phyloP scores from a whole-genome alignment of 1,140 invertebrate genomes.

The Danaus melanippus region DNA sequence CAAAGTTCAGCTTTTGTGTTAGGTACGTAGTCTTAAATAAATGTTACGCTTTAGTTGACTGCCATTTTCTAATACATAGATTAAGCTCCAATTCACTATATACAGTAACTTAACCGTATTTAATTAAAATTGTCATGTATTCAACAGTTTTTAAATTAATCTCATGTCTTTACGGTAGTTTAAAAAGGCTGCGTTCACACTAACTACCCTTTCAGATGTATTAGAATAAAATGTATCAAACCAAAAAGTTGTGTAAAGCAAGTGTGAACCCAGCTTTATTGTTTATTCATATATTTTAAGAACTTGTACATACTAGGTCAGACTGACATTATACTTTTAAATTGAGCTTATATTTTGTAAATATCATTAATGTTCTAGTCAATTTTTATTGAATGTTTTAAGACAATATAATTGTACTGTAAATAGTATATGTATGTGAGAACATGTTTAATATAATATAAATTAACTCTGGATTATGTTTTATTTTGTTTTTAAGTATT shows the following conservation, averaged over 20 bases:
- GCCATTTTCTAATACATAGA: constrained; percentile 25
- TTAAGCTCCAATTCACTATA: constrained; percentile 16
- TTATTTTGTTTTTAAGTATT: constrained; percentile 25
- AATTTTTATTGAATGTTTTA: constrained; percentile 68
- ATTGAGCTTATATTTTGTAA: constrained; percentile 61
- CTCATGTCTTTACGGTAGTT: constrained; percentile 43
- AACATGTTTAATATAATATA: constrained; percentile 58
- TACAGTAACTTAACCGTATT: constrained; percentile 21
- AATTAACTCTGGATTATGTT: constrained; percentile 39
- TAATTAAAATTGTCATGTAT: constrained; percentile 23
- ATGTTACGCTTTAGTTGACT: constrained; percentile 26
- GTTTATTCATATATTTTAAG: constrained; percentile 15
- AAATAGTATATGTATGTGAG: constrained; percentile 58
- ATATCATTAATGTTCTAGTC: constrained; percentile 56
- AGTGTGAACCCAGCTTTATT: constrained; percentile 19
- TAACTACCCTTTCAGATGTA: background rate
- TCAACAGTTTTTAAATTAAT: constrained; percentile 24
- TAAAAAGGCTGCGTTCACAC: constrained; percentile 12
- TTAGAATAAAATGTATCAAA: background rate
- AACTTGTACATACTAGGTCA: constrained; percentile 30
- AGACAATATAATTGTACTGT: constrained; percentile 67
- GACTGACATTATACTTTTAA: constrained; percentile 42
- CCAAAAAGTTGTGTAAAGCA: too few relatives aligned
- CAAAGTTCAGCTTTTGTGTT: too few relatives aligned
- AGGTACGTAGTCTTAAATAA: background rate